phyloP scores from a whole-genome alignment of 2,797 vertebrate genomes.

The Phylloscopus collybita region DNA sequence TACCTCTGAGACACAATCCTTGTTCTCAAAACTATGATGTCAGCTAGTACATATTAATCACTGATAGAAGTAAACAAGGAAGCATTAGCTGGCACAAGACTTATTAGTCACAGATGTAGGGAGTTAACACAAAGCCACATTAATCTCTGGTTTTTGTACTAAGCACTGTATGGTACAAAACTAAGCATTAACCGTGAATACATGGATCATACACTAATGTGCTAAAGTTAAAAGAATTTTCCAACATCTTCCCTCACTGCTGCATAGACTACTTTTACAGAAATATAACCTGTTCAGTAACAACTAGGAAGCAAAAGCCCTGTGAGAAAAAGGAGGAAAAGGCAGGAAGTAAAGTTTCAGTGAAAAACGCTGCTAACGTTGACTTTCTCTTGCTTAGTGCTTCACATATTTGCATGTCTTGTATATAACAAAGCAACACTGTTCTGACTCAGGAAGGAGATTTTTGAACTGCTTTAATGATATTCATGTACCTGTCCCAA shows the following conservation, averaged over 20 bases:
- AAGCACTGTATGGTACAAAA: neutral
- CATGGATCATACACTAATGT: neutral
- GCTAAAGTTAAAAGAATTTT: neutral
- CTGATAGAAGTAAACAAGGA: neutral
- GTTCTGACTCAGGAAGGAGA: neutral
- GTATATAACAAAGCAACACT: neutral
- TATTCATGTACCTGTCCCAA: neutral
- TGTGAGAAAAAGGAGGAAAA: neutral
- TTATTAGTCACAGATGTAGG: neutral
- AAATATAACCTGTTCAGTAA: neutral
- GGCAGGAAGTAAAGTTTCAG: neutral
- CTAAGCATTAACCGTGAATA: neutral
- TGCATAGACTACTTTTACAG: neutral
- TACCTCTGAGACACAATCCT: neutral
- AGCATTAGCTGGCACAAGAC: neutral
- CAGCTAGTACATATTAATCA: neutral
- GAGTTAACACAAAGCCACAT: neutral
- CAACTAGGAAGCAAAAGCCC: neutral
- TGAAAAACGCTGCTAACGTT: fast-evolving
- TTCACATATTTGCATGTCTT: neutral
- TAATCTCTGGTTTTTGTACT: neutral
- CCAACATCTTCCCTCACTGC: neutral
- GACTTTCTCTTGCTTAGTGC: neutral
- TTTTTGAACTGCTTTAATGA: neutral
- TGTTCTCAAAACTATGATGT: neutral